Base-by-base conservation (phyloP, 2,113 vertebrate genomes). In the Psophia crepitans region DNA sequence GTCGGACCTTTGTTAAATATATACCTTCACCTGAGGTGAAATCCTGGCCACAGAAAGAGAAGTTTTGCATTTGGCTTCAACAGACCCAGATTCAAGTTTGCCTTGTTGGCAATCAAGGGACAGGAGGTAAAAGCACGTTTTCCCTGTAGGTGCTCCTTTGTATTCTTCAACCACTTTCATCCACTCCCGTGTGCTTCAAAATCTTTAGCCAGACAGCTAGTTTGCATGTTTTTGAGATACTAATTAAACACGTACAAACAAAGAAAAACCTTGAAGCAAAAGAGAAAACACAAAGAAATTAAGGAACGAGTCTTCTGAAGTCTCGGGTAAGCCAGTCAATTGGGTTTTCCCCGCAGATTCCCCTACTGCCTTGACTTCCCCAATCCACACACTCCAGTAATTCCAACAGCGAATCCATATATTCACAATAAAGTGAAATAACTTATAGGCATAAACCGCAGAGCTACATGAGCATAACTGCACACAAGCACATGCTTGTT, bases 231-330 rank as follows among this genome's bases (percentile, higher is more conserved):
- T 95, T 97, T 92, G 95, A 96, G 96, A 96, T 96, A 95, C 70
- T 92, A 97, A 96, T 97, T 97, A 97, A 97, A 97, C 94, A 97
- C 89, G 95, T 93, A 95, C 89, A 97, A 96, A 97, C 95, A 97
- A 97, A 96, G 95, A 97, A 85, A 95, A 95, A 96, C 89, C 97
- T 96, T n/a, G 93, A 87, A 95, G 96, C 97, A 17, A 95, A 51
- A 93, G 92, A 87, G 89, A 96, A 96, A 92, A 64, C 78, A 95
- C 94, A 97, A 95, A 97, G 94, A 96, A 96, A 97, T 97, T 96
- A 97, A 97, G 92, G 89, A 92, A 95, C 89, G 83, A 92, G 78
- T 66, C 96, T 92, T 97, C 89, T 91, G 96, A 97, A 97, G 96
- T 96, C 94, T 93, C 19, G 0, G 51, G 81, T 83, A 95, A 96